Conservation (phyloP, 2,888 invertebrate genomes). For the Pseudococcus viburni region DNA sequence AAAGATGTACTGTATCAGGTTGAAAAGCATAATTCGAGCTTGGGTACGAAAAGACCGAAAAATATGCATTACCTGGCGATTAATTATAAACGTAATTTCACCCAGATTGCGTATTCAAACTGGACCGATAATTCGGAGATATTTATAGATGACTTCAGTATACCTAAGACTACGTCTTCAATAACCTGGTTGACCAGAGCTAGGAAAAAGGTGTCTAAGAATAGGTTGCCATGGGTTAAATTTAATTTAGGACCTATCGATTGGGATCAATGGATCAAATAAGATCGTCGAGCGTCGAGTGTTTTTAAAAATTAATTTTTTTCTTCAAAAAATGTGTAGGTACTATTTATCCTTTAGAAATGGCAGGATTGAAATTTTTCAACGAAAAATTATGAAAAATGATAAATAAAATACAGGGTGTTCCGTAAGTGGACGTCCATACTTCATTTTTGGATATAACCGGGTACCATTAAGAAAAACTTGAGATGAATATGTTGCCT, state of each 20-base stretch:
- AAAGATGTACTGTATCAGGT: not conserved
- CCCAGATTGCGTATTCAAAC: slow-evolving; percentile 13
- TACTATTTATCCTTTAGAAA: not conserved
- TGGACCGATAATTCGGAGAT: not conserved
- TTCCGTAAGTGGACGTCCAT: too few species aligned
- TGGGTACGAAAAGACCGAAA: not conserved
- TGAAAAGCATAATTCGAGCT: not conserved
- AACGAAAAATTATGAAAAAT: too few species aligned
- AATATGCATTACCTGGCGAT: not conserved
- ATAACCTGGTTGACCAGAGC: not conserved
- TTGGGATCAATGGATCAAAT: too few species aligned
- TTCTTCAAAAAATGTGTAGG: too few species aligned
- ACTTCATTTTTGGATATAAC: too few species aligned
- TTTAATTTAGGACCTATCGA: not conserved
- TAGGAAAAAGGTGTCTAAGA: not conserved
- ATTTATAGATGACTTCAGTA: not conserved
- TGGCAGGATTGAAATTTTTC: too few species aligned
- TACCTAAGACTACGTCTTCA: not conserved
- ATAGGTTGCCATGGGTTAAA: not conserved
- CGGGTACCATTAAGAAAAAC: too few species aligned
- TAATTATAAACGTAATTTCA: slow-evolving; percentile 38
- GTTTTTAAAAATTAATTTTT: too few species aligned
- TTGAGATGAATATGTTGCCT: too few species aligned
- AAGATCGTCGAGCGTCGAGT: too few species aligned
- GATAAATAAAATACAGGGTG: too few species aligned